Evolutionary conservation across 1,140 invertebrate genomes (phyloP).

Genomic region (Pygmarrhopalites habei): DNA sequence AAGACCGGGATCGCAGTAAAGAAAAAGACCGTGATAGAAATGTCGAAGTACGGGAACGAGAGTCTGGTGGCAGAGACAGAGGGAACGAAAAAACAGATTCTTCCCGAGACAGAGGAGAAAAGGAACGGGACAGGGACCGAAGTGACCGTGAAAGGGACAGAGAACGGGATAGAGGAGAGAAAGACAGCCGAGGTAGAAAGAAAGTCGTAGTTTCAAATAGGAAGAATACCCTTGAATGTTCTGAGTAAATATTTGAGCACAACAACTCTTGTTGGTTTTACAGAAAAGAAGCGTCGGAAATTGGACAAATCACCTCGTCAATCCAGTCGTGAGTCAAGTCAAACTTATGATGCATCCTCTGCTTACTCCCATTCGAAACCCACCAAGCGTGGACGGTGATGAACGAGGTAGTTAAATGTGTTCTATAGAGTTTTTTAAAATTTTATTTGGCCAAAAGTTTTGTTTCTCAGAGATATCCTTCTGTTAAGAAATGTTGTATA

Average conservation of each 20-base stretch:
- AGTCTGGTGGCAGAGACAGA: neutral
- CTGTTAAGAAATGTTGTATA: too few relatives aligned
- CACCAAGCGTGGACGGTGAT: constrained; percentile 4
- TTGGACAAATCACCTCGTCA: constrained; percentile 53
- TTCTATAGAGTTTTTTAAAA: neutral
- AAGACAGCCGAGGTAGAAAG: constrained; percentile 1
- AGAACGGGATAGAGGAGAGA: constrained; percentile 46
- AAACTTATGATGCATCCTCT: neutral
- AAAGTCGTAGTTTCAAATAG: too few relatives aligned
- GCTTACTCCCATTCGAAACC: neutral
- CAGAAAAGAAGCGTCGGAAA: constrained; percentile 73
- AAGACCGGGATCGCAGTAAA: constrained; percentile 42
- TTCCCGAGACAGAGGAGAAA: constrained; percentile 3
- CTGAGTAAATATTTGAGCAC: neutral
- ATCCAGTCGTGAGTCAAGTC: constrained; percentile 2
- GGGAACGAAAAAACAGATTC: too few relatives aligned
- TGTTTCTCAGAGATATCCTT: too few relatives aligned
- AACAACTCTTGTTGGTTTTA: constrained; percentile 39
- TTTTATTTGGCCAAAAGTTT: too few relatives aligned
- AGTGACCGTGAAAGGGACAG: constrained; percentile 43
- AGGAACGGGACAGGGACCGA: constrained; percentile 11
- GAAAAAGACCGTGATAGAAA: constrained; percentile 46
- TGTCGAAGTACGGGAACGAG: constrained; percentile 29
- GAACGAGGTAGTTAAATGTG: neutral
- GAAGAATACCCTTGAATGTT: too few relatives aligned